phyloP scores from a whole-genome alignment of 2,113 vertebrate species.

The Atrichornis clamosus region DNA sequence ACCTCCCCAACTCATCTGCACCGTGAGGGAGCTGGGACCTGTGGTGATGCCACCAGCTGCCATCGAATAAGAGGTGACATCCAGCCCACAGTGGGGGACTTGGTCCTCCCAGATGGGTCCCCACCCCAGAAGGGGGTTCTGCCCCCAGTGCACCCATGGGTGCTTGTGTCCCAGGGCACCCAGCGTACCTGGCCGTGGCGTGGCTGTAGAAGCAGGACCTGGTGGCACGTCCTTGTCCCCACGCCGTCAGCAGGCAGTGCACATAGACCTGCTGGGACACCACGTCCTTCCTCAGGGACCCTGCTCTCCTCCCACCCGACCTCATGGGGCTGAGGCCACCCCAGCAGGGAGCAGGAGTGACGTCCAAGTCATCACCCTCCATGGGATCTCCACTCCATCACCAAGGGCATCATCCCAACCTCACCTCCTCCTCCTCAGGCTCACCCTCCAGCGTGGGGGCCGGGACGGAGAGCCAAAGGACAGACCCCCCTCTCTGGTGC shows the following conservation, averaged over 20 bases:
- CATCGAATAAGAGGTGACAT: accelerated
- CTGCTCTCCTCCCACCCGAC: neutral
- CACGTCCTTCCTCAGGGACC: neutral
- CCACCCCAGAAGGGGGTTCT: neutral
- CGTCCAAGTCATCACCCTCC: neutral
- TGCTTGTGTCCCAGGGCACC: accelerated
- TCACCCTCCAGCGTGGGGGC: neutral
- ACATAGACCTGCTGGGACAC: neutral
- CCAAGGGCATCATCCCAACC: neutral
- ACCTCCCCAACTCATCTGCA: neutral
- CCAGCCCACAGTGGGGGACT: neutral
- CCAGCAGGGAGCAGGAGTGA: neutral
- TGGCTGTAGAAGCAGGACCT: slow-evolving; percentile 44
- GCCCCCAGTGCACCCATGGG: neutral
- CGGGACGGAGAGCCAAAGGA: neutral
- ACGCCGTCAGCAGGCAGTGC: neutral
- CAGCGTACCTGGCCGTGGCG: neutral
- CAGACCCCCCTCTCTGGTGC: neutral
- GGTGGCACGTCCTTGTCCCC: neutral
- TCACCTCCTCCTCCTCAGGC: slow-evolving; percentile 3
- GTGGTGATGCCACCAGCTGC: neutral
- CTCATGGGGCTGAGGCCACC: neutral
- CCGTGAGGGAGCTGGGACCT: neutral
- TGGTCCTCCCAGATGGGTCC: neutral
- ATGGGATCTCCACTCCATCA: neutral